Percentiles rank a stretch among this genome's conserved stretches.
Conservation (phyloP, 2,113 vertebrate species). For the Pelecanus crispus region DNA sequence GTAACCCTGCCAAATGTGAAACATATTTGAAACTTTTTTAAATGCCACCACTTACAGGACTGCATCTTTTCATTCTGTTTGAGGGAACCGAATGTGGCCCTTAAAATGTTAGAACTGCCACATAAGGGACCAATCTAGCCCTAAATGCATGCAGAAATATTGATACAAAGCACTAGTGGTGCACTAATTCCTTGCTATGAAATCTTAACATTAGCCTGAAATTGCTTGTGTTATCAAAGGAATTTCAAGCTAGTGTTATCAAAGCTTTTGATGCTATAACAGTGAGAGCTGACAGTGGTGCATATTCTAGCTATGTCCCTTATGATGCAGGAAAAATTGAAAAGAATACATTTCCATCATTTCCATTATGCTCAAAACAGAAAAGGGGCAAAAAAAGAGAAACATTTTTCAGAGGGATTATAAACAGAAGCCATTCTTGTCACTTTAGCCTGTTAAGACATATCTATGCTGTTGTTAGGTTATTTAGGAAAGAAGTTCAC, state of each 20-base stretch:
- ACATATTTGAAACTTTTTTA: not conserved
- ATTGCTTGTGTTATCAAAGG: not conserved
- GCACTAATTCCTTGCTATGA: not conserved
- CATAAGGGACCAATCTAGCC: not conserved
- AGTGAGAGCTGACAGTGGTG: not conserved
- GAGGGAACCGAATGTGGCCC: not conserved
- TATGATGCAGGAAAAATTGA: not conserved
- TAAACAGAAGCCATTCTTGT: not conserved
- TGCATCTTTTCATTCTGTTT: not conserved
- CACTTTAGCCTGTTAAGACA: not conserved
- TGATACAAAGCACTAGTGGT: not conserved
- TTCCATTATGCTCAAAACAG: not conserved
- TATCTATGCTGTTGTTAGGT: not conserved
- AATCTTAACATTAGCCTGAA: not conserved
- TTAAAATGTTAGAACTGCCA: not conserved
- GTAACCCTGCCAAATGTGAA: not conserved
- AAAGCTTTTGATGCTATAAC: not conserved
- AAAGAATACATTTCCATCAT: not conserved
- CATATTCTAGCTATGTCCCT: not conserved
- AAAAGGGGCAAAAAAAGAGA: not conserved
- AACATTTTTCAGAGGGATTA: not conserved
- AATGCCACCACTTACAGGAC: not conserved
- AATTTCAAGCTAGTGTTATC: not conserved
- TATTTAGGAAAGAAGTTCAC: not conserved
- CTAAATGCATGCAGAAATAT: not conserved